Conservation (phyloP, 2,888 invertebrate species). For the Alloscopus bannaensis region DNA sequence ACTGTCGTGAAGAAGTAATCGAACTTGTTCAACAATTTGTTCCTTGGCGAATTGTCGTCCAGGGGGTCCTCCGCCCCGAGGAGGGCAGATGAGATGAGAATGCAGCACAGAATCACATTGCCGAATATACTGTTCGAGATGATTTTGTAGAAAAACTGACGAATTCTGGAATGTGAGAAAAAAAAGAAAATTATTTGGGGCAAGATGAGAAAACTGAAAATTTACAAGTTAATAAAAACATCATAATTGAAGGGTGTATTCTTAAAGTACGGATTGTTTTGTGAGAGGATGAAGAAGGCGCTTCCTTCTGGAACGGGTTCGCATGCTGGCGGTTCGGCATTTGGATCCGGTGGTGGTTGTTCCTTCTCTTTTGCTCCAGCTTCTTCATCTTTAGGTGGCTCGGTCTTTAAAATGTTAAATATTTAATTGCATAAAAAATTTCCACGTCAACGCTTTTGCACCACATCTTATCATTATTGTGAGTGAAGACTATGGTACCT, state of each 20-base stretch:
- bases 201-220: not conserved
- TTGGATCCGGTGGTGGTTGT: constrained; percentile 32
- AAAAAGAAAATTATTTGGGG: not conserved
- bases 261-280: constrained; percentile 48
- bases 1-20: constrained; percentile 81
- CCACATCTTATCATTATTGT: too few species aligned
- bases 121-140: constrained; percentile 64
- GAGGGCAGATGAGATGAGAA: constrained; percentile 59
- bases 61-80: constrained; percentile 64
- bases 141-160: constrained; percentile 64
- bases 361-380: constrained; percentile 41
- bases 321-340: constrained; percentile 1
- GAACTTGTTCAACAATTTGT: constrained; percentile 79
- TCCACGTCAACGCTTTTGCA: not conserved
- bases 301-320: constrained; percentile 70
- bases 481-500: constrained; percentile 4
- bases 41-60: constrained; percentile 67
- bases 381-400: constrained; percentile 32
- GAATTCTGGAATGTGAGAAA: constrained; percentile 33
- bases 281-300: constrained; percentile 70
- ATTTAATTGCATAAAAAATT: constrained; percentile 10
- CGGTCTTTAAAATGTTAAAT: not conserved
- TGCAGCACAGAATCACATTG: constrained; percentile 68
- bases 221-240: not conserved
- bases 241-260: not conserved